phyloP scores from a whole-genome alignment of 2,113 vertebrate genomes.

The Brachyhypopomus occidentalis region DNA sequence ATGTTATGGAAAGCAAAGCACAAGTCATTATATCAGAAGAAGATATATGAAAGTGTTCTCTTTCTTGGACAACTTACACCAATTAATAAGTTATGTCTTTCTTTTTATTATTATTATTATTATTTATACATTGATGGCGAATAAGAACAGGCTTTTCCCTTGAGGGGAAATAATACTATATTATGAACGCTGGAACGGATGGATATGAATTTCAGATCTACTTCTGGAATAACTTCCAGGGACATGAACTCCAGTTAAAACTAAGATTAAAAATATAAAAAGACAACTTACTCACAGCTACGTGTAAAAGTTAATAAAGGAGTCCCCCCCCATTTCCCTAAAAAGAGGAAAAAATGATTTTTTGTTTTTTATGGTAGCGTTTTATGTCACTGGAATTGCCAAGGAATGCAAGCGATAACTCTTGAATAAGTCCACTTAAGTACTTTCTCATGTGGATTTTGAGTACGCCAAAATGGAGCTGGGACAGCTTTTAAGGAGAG shows the following conservation, averaged over 20 bases:
- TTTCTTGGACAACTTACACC: conserved; percentile 66
- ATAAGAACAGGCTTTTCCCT: conserved; percentile 57
- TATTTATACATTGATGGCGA: conserved; percentile 64
- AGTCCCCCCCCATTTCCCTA: not conserved
- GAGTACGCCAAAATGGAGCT: conserved; percentile 22
- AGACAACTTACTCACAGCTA: not conserved
- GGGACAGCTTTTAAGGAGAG: conserved; percentile 23
- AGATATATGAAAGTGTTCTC: conserved; percentile 65
- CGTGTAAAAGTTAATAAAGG: conserved; percentile 18
- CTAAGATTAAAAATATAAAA: conserved; percentile 43
- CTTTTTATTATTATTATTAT: conserved; percentile 49
- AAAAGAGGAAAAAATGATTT: not conserved
- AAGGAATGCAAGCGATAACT: conserved; percentile 36
- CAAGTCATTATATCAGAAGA: conserved; percentile 70
- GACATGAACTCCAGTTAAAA: conserved; percentile 53
- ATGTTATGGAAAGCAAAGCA: conserved; percentile 72
- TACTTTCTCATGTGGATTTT: conserved; percentile 10
- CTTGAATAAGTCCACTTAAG: conserved; percentile 13
- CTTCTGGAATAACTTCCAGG: conserved; percentile 44
- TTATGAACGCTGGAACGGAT: conserved; percentile 66
- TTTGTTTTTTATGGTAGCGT: not conserved
- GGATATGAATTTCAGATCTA: conserved; percentile 48
- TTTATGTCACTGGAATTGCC: conserved; percentile 43
- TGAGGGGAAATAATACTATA: conserved; percentile 60
- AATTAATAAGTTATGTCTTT: conserved; percentile 75